Evolutionary conservation across 37 sponge, comb jelly and placozoan species (phyloP).

Genomic region (Haliclona indistincta): DNA sequence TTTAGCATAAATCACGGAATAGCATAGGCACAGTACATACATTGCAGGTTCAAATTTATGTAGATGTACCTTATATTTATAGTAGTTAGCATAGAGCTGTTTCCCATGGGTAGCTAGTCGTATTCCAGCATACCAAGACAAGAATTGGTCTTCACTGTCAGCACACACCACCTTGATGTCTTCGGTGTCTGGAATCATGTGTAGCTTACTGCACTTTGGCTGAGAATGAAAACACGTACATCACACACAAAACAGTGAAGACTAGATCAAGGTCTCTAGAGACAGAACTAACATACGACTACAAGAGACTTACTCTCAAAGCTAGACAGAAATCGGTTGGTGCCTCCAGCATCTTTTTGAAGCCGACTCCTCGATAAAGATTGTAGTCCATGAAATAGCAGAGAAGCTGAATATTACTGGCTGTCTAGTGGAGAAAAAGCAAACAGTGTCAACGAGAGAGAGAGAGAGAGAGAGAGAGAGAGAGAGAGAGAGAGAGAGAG

Average conservation of each 20-base stretch:
- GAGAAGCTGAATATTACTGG: slow-evolving; percentile 66
- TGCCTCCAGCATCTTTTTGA: slow-evolving; percentile 79
- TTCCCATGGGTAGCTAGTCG: slow-evolving; percentile 80
- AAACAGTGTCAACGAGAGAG: background rate
- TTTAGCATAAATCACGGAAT: no score
- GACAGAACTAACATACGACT: no score
- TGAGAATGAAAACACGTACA: background rate
- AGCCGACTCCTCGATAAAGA: slow-evolving; percentile 80
- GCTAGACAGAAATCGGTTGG: slow-evolving; percentile 83
- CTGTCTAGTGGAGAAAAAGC: slow-evolving; percentile 24
- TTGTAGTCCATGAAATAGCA: slow-evolving; percentile 82
- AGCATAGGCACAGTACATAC: no score
- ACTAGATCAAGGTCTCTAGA: no score
- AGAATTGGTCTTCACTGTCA: slow-evolving; percentile 53
- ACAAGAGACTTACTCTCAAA: slow-evolving; percentile 63
- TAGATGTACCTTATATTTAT: slow-evolving; percentile 64
- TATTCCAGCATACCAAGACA: slow-evolving; percentile 86
- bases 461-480: background rate
- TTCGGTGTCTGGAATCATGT: slow-evolving; percentile 35
- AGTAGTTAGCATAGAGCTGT: slow-evolving; percentile 74
- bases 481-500: no score
- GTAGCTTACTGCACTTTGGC: slow-evolving; percentile 19
- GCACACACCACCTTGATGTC: slow-evolving; percentile 84
- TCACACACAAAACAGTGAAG: no score
- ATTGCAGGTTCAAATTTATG: no score